Evolutionary conservation across 2,888 invertebrate species (phyloP).

Genomic region (Pyrrhia umbra): DNA sequence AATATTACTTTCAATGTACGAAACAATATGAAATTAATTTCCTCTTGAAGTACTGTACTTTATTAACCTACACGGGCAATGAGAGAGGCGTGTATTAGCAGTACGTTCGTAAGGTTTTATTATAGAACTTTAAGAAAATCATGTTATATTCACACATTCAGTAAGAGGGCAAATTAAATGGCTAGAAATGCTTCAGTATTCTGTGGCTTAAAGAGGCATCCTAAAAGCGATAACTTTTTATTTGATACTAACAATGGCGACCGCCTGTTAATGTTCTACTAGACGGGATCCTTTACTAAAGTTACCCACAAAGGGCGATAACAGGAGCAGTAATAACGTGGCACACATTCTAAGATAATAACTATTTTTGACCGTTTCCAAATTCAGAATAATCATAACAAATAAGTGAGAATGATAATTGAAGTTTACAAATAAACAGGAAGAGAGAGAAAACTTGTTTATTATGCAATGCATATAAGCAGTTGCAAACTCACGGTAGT

Average conservation of each 20-base stretch:
- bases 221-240: conserved; percentile 56
- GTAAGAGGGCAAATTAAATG: conserved; percentile 19
- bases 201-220: conserved; percentile 35
- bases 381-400: conserved; percentile 26
- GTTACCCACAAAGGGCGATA: conserved; percentile 48
- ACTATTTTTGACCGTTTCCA: conserved; percentile 25
- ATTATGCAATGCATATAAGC: no score
- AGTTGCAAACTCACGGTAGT: no score
- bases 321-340: conserved; percentile 34
- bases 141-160: conserved; percentile 1
- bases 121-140: background rate
- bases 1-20: conserved; percentile 31
- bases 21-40: conserved; percentile 26
- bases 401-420: background rate
- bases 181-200: conserved; percentile 34
- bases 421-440: background rate
- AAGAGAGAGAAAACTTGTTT: background rate
- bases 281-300: conserved; percentile 43
- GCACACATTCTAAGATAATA: conserved; percentile 26
- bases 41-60: conserved; percentile 1
- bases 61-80: background rate
- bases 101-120: background rate
- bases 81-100: background rate
- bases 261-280: conserved; percentile 44
- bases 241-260: conserved; percentile 51